Evolutionary conservation across 2,113 vertebrate species (phyloP).

Genomic region (Bombycilla garrulus): DNA sequence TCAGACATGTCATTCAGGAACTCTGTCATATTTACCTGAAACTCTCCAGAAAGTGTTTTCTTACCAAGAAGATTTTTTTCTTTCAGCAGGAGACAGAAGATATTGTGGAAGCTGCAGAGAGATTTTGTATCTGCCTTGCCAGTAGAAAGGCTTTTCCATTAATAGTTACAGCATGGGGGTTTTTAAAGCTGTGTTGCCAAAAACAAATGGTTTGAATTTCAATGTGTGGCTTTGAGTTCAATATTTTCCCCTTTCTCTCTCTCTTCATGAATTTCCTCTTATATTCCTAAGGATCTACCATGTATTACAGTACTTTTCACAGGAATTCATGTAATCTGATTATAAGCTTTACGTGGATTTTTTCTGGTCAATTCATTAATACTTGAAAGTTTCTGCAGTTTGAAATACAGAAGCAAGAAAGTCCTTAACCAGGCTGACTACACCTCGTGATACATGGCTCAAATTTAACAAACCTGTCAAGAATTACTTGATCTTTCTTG

Average conservation of each 20-base stretch:
- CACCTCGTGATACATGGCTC: background rate
- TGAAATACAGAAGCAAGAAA: background rate
- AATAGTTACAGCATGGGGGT: background rate
- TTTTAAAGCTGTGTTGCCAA: background rate
- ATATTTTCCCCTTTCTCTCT: background rate
- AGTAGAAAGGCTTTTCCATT: background rate
- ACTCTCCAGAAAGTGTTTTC: background rate
- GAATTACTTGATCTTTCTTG: background rate
- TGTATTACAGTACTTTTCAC: background rate
- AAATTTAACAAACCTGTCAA: background rate
- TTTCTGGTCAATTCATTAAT: background rate
- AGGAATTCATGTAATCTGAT: background rate
- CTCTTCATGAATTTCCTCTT: background rate
- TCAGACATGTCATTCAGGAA: background rate
- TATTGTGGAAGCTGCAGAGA: conserved; percentile 34
- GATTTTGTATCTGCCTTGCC: conserved; percentile 29
- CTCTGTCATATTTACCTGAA: background rate
- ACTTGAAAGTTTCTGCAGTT: background rate
- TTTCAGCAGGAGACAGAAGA: conserved; percentile 54
- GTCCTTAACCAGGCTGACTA: background rate
- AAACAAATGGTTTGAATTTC: background rate
- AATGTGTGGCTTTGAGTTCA: background rate
- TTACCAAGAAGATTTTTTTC: background rate
- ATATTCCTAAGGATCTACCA: background rate
- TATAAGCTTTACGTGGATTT: background rate